A percentile compares a stretch with the other conserved stretches of the same genome.
Conservation (phyloP, 2,888 invertebrate genomes). For the Leptopterna dolabrata region DNA sequence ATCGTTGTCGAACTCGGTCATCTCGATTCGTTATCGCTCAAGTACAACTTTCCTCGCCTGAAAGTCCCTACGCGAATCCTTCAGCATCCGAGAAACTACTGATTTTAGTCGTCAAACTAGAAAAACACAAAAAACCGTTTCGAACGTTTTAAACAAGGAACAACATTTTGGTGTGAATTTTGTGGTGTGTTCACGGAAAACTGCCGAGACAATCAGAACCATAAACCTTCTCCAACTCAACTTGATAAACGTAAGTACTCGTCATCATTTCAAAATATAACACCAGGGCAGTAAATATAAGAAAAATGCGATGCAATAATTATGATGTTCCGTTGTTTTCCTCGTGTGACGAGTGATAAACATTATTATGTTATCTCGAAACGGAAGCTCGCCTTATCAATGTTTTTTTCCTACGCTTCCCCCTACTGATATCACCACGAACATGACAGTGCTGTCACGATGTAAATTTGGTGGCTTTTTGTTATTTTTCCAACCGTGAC, state of each 20-base stretch:
- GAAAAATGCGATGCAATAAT: background rate
- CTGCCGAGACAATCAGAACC: constrained; percentile 42
- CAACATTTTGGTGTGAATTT: constrained; percentile 13
- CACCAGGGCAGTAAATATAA: too few relatives aligned
- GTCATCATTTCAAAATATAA: background rate
- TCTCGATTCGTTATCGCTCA: background rate
- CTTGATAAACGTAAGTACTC: background rate
- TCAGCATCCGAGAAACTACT: background rate
- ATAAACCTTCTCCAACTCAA: background rate
- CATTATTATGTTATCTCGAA: background rate
- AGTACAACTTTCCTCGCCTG: background rate
- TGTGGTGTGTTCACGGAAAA: constrained; percentile 37
- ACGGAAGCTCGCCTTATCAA: background rate
- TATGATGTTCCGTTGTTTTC: background rate
- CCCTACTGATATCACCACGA: background rate
- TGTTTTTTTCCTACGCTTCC: background rate
- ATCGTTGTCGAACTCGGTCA: background rate
- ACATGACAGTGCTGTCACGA: background rate
- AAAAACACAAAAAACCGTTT: background rate
- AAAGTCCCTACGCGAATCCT: background rate
- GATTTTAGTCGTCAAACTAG: background rate
- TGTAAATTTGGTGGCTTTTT: background rate
- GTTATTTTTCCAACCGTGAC: background rate
- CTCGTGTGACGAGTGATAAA: background rate
- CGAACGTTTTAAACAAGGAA: background rate